Base-by-base conservation (phyloP, 2,888 invertebrate species). In the Bombylius major region DNA sequence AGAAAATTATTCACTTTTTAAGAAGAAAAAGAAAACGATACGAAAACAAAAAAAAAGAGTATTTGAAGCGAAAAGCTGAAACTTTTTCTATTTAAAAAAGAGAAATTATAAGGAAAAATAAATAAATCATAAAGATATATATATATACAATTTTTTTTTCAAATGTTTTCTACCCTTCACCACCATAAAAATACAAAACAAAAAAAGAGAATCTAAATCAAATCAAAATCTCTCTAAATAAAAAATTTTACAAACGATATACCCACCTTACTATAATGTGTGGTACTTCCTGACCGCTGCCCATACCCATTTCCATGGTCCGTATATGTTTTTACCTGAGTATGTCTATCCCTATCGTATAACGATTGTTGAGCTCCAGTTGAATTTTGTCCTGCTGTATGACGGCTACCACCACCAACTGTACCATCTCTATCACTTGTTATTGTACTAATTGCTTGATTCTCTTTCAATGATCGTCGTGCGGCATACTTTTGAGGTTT, bases 311-410 rank as follows among this genome's bases (percentile, higher is more conserved):
- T 86, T 75, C 91, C 91, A 79, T 92, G 91, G 78, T 87, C 92
- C 83, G 90, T 90, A 81, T 93, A 93, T 76, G 92, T 91, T 82
- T 91, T 91, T 79, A 93, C 92, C 86, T 91, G 91, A 79, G 87
- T 89, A 77, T 86, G 87, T 75, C 85, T 81, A 75, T 82, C 78
- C 75, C 72, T 69, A 66, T 75, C 73, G 65, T 73, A 73, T 63
- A 69, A 68, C 64, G 68, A 67, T 60, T 66, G 65, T 61, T 64
- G 64, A 78, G 63, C 78, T 77, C 64, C 81, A 76, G 66, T 82
- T 77, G 64, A 70, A 65, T 73, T 71, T 65, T 71, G 81, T 78
- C 55, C 79, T 36, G 60, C 59, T 23, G 61, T 50, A 61, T 64
- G 61, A 12, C 60, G 36, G 67, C 70, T 64, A 69, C 70, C 64